Base-by-base conservation (phyloP, 2,797 vertebrate species). In the Odontamblyopus rebecca region DNA sequence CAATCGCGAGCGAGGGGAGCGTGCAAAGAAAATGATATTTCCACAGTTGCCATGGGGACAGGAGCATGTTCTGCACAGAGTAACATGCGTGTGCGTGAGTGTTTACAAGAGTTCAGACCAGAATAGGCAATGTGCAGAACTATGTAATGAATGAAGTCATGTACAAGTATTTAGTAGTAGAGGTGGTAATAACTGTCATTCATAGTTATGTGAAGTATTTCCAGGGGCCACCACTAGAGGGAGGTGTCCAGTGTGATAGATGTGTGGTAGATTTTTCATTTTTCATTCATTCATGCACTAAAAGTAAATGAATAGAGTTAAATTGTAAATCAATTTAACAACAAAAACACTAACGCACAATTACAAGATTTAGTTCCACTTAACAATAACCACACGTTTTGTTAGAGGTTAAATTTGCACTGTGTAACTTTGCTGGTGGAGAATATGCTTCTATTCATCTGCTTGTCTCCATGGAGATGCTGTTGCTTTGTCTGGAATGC, bases 41-140 rank as follows among this genome's bases (percentile, higher is more conserved):
- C 79, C 75, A 23, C 86, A 77, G 89, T 91, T 90, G 86, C 89
- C 83, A 89, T 91, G 89, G 88, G 82, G 79, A 91, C 86, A 71
- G 75, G 67, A 70, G 70, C 67, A 65, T 2, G 8, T 74, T 76
- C 76, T 61, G 38, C 15, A 60, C 50, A 29, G 51, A 70, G 38
- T 30, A 44, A 16, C 61, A 13, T 27, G 67, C 72, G n/a, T 77
- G 41, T 80, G 2, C 60, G 59, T 53, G 50, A 13, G 71, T 75
- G 69, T 61, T 19, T 74, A 51, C 56, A 27, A 48, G 16, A 44
- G 61, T 61, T 35, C 26, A 44, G 1, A 13, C 2, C 11, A 11
- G 54, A 57, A 27, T 1, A 27, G 51, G 44, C 12, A 19, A 9
- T 51, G 56, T 61, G 78, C 27, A 48, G 63, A 69, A 26, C 26